Conservation (phyloP, 2,797 vertebrate species). For the Channa striata region DNA sequence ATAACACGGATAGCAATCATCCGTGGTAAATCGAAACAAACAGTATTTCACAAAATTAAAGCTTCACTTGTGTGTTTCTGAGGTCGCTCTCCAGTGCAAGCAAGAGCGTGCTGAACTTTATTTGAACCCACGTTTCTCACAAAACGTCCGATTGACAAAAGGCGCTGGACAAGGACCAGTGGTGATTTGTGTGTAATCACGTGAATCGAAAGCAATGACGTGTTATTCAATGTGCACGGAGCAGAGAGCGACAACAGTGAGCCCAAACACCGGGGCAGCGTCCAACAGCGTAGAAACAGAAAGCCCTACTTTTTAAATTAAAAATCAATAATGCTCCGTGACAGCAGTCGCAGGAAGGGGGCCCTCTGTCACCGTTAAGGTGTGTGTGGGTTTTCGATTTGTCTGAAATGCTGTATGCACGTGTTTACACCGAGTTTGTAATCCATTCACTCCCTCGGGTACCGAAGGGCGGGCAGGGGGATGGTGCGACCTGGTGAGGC, state of each 20-base stretch:
- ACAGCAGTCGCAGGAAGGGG: background rate
- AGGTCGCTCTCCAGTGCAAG: constrained; percentile 2
- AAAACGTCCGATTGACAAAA: background rate
- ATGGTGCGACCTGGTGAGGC: constrained; percentile 49
- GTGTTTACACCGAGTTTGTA: constrained; percentile 42
- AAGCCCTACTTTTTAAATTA: constrained; percentile 21
- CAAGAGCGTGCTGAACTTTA: background rate
- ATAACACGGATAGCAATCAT: background rate
- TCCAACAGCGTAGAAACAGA: background rate
- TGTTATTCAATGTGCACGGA: constrained; percentile 27
- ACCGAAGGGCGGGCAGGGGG: constrained; percentile 43
- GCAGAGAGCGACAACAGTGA: constrained; percentile 36
- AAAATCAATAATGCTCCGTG: constrained; percentile 18
- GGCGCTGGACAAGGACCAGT: constrained; percentile 10
- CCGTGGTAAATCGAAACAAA: background rate
- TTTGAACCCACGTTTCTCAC: constrained; percentile 16
- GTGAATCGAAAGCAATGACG: constrained; percentile 14
- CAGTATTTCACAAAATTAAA: background rate
- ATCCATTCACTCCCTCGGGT: constrained; percentile 48
- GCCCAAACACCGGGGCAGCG: background rate
- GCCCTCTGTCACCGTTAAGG: constrained; percentile 2
- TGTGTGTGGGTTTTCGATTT: constrained; percentile 4
- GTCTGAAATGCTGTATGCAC: constrained; percentile 24
- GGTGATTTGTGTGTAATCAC: constrained; percentile 47
- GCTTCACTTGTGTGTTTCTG: background rate